A percentile compares a stretch with the other conserved stretches of the same genome.
These are phyloP conservation scores for Anodontia alba DNA, from an alignment of 2,888 invertebrate genomes.

Conservation along the genomic window DNA sequence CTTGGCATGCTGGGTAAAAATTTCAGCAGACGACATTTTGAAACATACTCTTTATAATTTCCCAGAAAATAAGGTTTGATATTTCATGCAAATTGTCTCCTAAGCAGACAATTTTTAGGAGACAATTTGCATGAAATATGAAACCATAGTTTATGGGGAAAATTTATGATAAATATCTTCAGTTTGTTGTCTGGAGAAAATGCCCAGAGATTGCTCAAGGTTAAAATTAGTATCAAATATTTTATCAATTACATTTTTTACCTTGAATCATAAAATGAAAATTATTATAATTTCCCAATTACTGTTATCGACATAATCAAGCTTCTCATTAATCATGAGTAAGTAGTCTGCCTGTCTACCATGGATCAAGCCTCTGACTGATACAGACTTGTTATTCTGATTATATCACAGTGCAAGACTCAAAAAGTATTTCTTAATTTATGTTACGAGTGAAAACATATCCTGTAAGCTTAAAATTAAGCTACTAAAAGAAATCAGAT, in stretches of 20 bases:
- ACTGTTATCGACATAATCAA: slow-evolving; percentile 13
- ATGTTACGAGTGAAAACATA: not conserved
- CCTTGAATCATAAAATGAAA: slow-evolving; percentile 17
- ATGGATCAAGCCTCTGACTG: slow-evolving; percentile 8
- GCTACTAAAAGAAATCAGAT: not conserved
- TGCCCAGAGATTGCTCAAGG: not conserved
- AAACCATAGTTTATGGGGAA: too few relatives aligned
- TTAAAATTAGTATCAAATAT: not conserved
- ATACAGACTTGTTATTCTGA: slow-evolving; percentile 2
- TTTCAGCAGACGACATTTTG: too few relatives aligned
- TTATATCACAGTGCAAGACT: not conserved
- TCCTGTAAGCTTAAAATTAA: not conserved
- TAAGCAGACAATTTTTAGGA: too few relatives aligned
- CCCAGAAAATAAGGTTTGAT: too few relatives aligned
- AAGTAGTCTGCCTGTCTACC: slow-evolving; percentile 5
- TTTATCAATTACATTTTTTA: slow-evolving; percentile 20
- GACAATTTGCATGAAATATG: too few relatives aligned
- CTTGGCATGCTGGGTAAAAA: too few relatives aligned
- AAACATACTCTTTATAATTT: too few relatives aligned
- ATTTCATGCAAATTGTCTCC: too few relatives aligned
- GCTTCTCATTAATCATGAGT: slow-evolving; percentile 14
- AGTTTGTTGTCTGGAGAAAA: not conserved
- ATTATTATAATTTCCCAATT: slow-evolving; percentile 18
- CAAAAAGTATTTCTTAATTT: slow-evolving; percentile 1
- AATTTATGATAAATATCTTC: too few relatives aligned